These are phyloP conservation scores for Ovis canadensis DNA, from an alignment of 2,113 vertebrate genomes.

Conservation along the genomic window DNA sequence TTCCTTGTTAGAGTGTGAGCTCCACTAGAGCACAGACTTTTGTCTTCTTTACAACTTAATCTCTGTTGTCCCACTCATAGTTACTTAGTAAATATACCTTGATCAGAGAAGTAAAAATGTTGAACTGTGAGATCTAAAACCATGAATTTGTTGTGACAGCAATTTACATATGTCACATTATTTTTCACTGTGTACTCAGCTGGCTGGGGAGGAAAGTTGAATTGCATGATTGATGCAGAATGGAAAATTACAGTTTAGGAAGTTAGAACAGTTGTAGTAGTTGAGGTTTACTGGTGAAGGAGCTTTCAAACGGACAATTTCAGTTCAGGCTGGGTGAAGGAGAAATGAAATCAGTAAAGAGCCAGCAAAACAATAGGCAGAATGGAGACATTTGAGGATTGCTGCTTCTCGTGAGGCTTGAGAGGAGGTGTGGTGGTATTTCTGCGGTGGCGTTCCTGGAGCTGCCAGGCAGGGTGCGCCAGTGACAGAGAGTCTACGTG, in stretches of 20 bases:
- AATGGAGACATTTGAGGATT: background rate
- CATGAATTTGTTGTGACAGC: background rate
- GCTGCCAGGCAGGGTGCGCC: background rate
- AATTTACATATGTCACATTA: background rate
- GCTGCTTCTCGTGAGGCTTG: background rate
- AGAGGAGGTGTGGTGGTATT: background rate
- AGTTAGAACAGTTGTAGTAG: background rate
- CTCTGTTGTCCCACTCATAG: background rate
- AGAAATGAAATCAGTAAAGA: background rate
- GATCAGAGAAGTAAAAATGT: background rate
- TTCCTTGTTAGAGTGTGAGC: background rate
- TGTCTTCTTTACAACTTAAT: background rate
- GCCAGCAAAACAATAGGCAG: background rate
- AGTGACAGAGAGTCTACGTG: background rate
- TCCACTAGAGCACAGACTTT: background rate
- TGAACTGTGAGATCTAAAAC: background rate
- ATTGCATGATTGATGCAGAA: background rate
- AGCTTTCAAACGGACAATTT: background rate
- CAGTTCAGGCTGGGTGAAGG: background rate
- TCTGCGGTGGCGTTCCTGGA: background rate
- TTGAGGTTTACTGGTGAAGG: background rate
- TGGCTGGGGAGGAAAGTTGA: background rate
- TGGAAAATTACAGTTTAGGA: background rate
- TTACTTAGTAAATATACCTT: background rate
- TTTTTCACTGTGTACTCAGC: background rate